A percentile compares a stretch with the other conserved stretches of the same genome.
Conservation (phyloP, 2,113 vertebrate genomes). For the Phalacrocorax aristotelis region DNA sequence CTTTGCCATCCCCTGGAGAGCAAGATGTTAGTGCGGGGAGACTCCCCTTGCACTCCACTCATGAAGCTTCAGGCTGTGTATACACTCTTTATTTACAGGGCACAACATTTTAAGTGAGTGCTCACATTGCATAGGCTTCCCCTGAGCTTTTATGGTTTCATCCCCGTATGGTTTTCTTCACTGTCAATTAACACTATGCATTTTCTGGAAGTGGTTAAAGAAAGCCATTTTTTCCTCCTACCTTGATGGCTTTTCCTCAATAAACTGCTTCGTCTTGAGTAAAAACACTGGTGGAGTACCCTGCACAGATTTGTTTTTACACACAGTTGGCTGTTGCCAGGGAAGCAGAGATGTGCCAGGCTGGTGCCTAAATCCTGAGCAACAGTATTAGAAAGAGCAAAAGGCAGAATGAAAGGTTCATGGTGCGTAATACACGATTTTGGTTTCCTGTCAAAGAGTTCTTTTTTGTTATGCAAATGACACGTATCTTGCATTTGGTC, state of each 20-base stretch:
- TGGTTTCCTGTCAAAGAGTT: background rate
- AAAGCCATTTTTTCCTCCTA: background rate
- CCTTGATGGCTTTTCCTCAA: background rate
- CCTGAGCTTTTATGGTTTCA: background rate
- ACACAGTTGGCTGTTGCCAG: background rate
- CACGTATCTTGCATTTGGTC: background rate
- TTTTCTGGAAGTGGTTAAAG: background rate
- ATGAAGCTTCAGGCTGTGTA: background rate
- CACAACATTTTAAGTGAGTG: background rate
- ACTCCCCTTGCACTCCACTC: no score
- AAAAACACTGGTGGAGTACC: background rate
- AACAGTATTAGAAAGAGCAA: background rate
- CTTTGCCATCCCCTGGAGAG: background rate
- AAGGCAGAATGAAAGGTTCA: background rate
- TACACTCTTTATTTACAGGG: background rate
- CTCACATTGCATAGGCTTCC: background rate
- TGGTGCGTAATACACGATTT: background rate
- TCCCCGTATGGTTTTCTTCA: background rate
- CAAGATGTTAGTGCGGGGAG: accelerated
- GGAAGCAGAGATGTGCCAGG: background rate
- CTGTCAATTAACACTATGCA: background rate
- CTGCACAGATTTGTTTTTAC: background rate
- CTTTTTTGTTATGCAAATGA: background rate
- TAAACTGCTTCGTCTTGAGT: background rate
- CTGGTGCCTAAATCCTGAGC: background rate